These are phyloP conservation scores for Caenorhabditis plicata DNA, from an alignment of 2,888 invertebrate species.

Conservation along the genomic window DNA sequence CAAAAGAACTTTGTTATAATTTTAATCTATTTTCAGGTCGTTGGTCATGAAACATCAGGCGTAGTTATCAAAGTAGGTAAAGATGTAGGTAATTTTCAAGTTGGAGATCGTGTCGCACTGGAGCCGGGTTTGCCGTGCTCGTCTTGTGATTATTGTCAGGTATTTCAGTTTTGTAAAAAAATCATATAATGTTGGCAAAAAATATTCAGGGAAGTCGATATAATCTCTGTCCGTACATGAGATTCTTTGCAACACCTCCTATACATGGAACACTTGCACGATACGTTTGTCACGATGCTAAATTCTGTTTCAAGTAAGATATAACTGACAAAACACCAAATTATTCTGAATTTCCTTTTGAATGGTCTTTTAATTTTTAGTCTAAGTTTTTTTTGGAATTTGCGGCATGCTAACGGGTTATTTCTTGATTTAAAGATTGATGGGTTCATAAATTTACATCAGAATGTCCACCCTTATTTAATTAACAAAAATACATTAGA, in stretches of 20 bases:
- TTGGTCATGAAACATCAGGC: constrained; percentile 85
- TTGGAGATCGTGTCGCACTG: constrained; percentile 52
- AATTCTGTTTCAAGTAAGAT: constrained; percentile 70
- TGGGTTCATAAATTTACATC: no score
- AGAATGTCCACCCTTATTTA: no score
- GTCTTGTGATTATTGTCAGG: constrained; percentile 81
- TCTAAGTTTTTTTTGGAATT: no score
- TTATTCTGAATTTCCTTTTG: no score
- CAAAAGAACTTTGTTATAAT: no score
- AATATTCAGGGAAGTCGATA: constrained; percentile 75
- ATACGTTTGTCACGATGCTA: constrained; percentile 81
- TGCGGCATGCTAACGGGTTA: no score
- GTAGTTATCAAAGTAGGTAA: constrained; percentile 75
- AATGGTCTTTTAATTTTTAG: no score
- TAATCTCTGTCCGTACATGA: constrained; percentile 84
- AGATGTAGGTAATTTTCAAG: constrained; percentile 65
- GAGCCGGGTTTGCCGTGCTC: constrained; percentile 82
- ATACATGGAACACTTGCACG: constrained; percentile 83
- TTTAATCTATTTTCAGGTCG: constrained; percentile 78
- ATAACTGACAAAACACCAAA: not conserved
- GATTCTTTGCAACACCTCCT: constrained; percentile 93
- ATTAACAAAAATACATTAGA: no score
- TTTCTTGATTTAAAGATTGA: no score
- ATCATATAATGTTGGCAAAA: no score
- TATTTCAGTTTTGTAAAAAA: constrained; percentile 1